Conservation (phyloP, 37 sponge, comb jelly and placozoan species). For the Spongilla lacustris region DNA sequence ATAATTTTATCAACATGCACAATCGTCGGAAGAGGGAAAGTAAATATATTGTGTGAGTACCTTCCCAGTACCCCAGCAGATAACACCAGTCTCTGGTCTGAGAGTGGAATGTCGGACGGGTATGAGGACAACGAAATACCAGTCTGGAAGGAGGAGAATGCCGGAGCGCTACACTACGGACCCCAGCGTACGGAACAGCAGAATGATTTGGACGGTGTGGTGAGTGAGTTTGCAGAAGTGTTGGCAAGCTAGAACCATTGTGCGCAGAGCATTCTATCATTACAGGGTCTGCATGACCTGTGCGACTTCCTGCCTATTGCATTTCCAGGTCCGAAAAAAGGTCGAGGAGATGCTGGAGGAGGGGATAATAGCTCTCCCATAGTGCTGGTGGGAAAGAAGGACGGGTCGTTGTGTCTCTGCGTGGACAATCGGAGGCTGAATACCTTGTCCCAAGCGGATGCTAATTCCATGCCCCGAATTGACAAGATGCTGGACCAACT, state of each 20-base stretch:
- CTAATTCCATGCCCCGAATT: conserved; percentile 51
- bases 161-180: no score
- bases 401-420: conserved; percentile 20
- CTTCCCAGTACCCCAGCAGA: not conserved
- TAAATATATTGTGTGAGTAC: conserved; percentile 12
- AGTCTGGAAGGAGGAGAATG: no score
- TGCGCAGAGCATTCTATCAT: not conserved
- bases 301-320: not conserved
- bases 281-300: not conserved
- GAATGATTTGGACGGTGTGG: no score
- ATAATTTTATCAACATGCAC: conserved; percentile 11
- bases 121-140: no score
- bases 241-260: not conserved
- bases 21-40: not conserved
- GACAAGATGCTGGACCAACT: conserved; percentile 57
- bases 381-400: conserved; percentile 10
- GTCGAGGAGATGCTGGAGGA: conserved; percentile 32
- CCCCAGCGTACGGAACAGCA: not conserved
- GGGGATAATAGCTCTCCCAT: conserved; percentile 22
- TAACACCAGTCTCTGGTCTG: no score
- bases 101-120: no score
- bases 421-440: conserved; percentile 62
- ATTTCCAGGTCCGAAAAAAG: not conserved
- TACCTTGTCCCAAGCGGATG: conserved; percentile 24
- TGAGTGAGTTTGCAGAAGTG: no score